Conservation (phyloP, 2,888 invertebrate species). For the Rutpela maculata region DNA sequence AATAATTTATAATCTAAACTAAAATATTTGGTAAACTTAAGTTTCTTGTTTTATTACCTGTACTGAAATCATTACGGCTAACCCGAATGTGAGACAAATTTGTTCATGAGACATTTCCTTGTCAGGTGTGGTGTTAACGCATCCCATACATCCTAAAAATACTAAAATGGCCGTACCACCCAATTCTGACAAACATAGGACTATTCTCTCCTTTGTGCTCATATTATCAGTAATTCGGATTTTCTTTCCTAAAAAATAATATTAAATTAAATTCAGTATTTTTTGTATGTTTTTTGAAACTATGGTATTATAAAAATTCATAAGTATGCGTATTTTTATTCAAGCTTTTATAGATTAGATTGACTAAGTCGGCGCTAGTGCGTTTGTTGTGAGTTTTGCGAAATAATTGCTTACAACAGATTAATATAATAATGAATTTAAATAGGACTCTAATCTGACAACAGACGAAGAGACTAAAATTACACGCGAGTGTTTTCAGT, state of each 20-base stretch:
- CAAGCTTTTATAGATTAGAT: too few relatives aligned
- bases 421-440: too few relatives aligned
- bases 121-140: slow-evolving; percentile 72
- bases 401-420: too few relatives aligned
- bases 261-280: neutral
- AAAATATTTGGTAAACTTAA: neutral
- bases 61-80: slow-evolving; percentile 82
- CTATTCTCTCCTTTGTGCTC: slow-evolving; percentile 68
- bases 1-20: neutral
- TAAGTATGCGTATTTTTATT: too few relatives aligned
- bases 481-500: too few relatives aligned
- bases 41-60: slow-evolving; percentile 74
- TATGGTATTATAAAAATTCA: too few relatives aligned
- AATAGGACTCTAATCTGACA: too few relatives aligned
- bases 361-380: too few relatives aligned
- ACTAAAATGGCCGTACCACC: slow-evolving; percentile 82
- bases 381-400: too few relatives aligned
- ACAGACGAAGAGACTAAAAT: too few relatives aligned
- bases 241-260: slow-evolving; percentile 62
- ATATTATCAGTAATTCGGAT: slow-evolving; percentile 67
- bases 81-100: slow-evolving; percentile 80
- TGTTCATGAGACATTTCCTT: slow-evolving; percentile 74
- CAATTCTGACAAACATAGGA: slow-evolving; percentile 77
- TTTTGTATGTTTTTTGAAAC: neutral
- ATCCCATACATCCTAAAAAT: slow-evolving; percentile 85